These are phyloP conservation scores for Hybognathus amarus DNA, from an alignment of 2,797 vertebrate genomes.

Conservation along the genomic window DNA sequence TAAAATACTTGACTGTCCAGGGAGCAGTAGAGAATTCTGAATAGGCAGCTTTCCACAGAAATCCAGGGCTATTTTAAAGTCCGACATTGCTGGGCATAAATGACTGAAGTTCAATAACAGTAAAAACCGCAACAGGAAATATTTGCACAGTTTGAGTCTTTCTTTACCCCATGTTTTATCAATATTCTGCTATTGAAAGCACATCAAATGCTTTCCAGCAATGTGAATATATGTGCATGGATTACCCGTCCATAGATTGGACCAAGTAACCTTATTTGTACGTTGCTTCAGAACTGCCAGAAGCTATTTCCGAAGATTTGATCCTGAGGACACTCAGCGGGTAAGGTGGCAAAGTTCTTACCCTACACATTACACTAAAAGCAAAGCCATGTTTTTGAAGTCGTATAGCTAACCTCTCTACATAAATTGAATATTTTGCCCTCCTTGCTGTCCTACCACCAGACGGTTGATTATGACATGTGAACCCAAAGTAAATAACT, in stretches of 20 bases:
- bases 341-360: conserved; percentile 60
- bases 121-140: conserved; percentile 10
- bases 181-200: conserved; percentile 9
- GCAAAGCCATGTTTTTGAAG: conserved; percentile 78
- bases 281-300: background rate
- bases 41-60: background rate
- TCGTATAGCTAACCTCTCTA: conserved; percentile 66
- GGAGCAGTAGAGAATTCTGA: conserved; percentile 18
- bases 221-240: background rate
- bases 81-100: background rate
- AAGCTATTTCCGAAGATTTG: conserved; percentile 61
- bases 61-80: conserved; percentile 22
- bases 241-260: background rate
- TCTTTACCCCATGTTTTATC: conserved; percentile 4
- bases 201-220: background rate
- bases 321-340: conserved; percentile 54
- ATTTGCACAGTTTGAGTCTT: conserved; percentile 21
- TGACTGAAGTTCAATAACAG: background rate
- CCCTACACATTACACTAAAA: conserved; percentile 79
- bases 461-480: conserved; percentile 68
- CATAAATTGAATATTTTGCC: conserved; percentile 77
- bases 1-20: conserved; percentile 16
- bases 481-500: conserved; percentile 75
- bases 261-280: background rate
- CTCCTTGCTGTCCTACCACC: conserved; percentile 68